Conservation (phyloP, 2,797 vertebrate species). For the Decapterus maruadsi region DNA sequence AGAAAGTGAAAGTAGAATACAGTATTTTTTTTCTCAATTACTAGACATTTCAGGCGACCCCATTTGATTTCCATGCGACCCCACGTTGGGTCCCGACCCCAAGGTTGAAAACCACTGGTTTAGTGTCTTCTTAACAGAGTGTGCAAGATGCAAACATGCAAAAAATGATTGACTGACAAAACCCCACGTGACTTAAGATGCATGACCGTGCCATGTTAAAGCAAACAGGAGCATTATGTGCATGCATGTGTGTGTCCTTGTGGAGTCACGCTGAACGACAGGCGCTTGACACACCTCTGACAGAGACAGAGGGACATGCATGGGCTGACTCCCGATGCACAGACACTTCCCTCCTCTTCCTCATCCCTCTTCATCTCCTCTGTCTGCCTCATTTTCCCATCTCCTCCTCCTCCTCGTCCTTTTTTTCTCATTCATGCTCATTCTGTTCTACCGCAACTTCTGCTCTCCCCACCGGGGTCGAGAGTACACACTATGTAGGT, state of each 20-base stretch:
- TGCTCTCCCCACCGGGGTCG: too few species aligned
- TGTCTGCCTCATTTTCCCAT: not conserved
- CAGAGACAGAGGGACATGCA: conserved; percentile 39
- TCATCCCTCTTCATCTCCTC: conserved; percentile 10
- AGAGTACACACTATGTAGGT: not conserved
- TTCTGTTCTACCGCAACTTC: not conserved
- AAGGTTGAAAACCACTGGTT: too few species aligned
- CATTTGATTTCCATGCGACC: too few species aligned
- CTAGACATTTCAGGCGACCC: too few species aligned
- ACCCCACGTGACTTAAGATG: not conserved
- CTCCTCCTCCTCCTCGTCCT: not conserved
- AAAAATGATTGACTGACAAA: not conserved
- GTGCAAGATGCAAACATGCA: not conserved
- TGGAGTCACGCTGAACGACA: conserved; percentile 32
- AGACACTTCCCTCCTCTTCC: conserved; percentile 39
- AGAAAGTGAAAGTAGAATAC: too few species aligned
- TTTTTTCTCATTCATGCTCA: not conserved
- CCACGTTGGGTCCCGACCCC: too few species aligned
- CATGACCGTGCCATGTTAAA: not conserved
- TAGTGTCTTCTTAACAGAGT: too few species aligned
- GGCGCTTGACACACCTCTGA: conserved; percentile 35
- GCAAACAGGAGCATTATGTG: not conserved
- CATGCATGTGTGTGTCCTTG: conserved; percentile 22
- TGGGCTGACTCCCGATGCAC: conserved; percentile 41
- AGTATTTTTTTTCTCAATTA: too few species aligned